phyloP scores from a whole-genome alignment of 2,113 vertebrate species.

The Rostratula benghalensis region DNA sequence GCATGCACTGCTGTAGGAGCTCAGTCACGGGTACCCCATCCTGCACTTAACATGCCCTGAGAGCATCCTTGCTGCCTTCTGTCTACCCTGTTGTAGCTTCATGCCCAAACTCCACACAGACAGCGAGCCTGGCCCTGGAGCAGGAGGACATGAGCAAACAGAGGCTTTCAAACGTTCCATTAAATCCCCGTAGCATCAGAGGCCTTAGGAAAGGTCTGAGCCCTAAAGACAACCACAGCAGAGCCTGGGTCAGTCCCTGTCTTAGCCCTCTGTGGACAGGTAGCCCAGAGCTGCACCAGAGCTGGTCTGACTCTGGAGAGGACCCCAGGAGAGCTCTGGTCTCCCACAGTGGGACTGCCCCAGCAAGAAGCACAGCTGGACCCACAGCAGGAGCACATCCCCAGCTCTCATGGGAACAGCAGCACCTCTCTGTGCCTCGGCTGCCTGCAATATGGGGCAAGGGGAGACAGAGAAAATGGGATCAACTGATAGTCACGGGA shows the following conservation, averaged over 20 bases:
- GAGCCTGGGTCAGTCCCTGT: not conserved
- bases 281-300: not conserved
- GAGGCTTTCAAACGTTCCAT: not conserved
- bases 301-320: not conserved
- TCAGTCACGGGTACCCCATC: not conserved
- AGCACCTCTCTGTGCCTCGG: rapidly evolving
- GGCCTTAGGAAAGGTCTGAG: not conserved
- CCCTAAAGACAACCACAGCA: rapidly evolving
- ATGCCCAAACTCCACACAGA: not conserved
- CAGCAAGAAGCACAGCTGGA: not conserved
- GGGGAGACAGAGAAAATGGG: not conserved
- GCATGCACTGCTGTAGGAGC: not conserved
- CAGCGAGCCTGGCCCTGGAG: not conserved
- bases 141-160: not conserved
- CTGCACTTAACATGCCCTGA: not conserved
- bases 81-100: not conserved
- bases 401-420: not conserved
- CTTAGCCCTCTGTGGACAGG: not conserved
- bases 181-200: not conserved
- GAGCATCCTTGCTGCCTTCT: not conserved
- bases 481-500: not conserved
- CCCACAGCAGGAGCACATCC: not conserved
- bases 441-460: not conserved
- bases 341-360: not conserved
- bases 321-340: not conserved